phyloP scores from a whole-genome alignment of 2,113 vertebrate genomes.

The Coptodon bakossiorum region DNA sequence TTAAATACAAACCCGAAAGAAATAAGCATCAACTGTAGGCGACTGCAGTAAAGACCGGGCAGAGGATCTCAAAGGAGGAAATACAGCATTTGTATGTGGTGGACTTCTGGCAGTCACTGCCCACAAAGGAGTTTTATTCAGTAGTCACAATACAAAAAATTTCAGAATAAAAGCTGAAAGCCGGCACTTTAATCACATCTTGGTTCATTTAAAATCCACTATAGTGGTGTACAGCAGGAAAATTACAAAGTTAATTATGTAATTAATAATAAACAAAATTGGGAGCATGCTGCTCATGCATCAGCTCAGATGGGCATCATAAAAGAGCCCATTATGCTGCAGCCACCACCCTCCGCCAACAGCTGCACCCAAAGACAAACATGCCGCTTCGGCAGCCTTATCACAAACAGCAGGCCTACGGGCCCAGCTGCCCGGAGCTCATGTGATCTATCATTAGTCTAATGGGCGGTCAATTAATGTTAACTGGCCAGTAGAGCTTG shows the following conservation, averaged over 20 bases:
- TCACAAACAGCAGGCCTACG: constrained; percentile 2
- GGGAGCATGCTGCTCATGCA: neutral
- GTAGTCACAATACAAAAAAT: neutral
- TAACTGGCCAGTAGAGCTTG: constrained; percentile 45
- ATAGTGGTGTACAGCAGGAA: neutral
- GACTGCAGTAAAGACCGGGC: accelerated
- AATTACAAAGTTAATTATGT: neutral
- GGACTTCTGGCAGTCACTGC: neutral
- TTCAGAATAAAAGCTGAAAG: neutral
- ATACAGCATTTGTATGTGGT: neutral
- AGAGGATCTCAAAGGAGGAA: neutral
- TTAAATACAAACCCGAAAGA: neutral
- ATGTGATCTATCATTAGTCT: constrained; percentile 47
- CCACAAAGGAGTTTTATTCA: neutral
- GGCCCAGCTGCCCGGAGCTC: constrained; percentile 28
- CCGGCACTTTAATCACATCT: neutral
- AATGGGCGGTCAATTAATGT: constrained; percentile 59
- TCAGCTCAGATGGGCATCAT: neutral
- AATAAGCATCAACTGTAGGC: neutral
- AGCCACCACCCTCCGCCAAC: neutral
- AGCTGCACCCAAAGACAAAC: constrained; percentile 34
- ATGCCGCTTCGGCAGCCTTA: neutral
- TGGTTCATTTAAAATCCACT: neutral
- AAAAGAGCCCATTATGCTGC: constrained; percentile 12
- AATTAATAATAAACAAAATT: neutral